These are phyloP conservation scores for Apeltes quadracus DNA, from an alignment of 2,113 vertebrate species.

Conservation along the genomic window DNA sequence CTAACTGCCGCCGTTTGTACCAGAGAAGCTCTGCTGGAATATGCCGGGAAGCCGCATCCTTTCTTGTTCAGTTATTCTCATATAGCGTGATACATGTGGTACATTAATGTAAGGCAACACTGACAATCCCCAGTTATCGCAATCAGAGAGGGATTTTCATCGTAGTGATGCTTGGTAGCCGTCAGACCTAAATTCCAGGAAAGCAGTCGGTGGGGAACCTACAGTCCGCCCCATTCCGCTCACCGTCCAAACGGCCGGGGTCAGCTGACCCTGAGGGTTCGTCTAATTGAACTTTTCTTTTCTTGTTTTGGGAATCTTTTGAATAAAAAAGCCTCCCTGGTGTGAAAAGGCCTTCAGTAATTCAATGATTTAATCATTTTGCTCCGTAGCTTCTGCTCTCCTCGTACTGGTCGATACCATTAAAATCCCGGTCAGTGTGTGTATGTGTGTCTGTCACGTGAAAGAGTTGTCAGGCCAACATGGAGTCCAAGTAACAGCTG, in stretches of 20 bases:
- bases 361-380: slow-evolving; percentile 43
- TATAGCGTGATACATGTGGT: background rate
- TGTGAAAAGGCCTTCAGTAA: slow-evolving; percentile 35
- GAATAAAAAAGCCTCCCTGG: slow-evolving; percentile 33
- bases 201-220: background rate
- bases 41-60: background rate
- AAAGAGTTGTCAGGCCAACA: background rate
- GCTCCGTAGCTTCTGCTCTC: slow-evolving; percentile 16
- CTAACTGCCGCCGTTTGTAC: slow-evolving; percentile 20
- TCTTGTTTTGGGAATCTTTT: slow-evolving; percentile 31
- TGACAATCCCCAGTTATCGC: background rate
- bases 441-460: slow-evolving; percentile 2
- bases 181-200: background rate
- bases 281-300: slow-evolving; percentile 57
- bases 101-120: background rate
- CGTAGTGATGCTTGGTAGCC: no score
- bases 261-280: slow-evolving; percentile 25
- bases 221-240: background rate
- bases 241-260: background rate
- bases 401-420: slow-evolving; percentile 34
- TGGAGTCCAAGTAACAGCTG: slow-evolving; percentile 10
- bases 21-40: background rate
- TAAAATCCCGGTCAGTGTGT: slow-evolving; percentile 8
- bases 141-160: no score
- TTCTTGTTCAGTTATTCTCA: background rate